A percentile compares a stretch with the other conserved stretches of the same genome.
Conservation (phyloP, 30 jellyfish, hydroid and myxozoan species). For the Catostylus mosaicus region DNA sequence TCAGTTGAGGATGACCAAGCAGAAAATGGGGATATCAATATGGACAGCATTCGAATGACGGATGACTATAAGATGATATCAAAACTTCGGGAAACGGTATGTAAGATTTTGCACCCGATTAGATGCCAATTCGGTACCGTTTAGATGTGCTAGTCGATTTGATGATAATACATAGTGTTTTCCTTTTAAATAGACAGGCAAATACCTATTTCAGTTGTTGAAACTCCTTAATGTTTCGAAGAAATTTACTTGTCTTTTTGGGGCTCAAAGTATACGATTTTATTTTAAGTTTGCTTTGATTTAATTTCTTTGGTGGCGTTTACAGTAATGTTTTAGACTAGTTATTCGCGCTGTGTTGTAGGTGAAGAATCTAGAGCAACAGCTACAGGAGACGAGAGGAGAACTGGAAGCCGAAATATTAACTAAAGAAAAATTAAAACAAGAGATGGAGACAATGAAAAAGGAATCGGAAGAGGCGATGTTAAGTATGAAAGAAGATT, state of each 20-base stretch:
- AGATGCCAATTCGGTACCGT: too few relatives aligned
- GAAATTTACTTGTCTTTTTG: too few relatives aligned
- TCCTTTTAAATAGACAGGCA: too few relatives aligned
- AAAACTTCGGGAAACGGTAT: slow-evolving; percentile 70
- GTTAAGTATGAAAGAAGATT: slow-evolving; percentile 64
- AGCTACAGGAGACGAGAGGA: slow-evolving; percentile 67
- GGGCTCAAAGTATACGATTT: too few relatives aligned
- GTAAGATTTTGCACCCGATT: too few relatives aligned
- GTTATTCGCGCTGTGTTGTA: not conserved
- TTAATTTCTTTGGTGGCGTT: too few relatives aligned
- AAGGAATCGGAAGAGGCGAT: slow-evolving; percentile 76
- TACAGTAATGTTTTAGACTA: too few relatives aligned
- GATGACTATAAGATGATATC: slow-evolving; percentile 91
- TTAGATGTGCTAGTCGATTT: too few relatives aligned
- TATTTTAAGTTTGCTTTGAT: too few relatives aligned
- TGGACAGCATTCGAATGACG: slow-evolving; percentile 88
- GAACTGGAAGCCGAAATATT: slow-evolving; percentile 81
- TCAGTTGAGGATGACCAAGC: slow-evolving; percentile 38
- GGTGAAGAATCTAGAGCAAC: slow-evolving; percentile 63
- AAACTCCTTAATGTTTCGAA: too few relatives aligned
- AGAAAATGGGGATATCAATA: slow-evolving; percentile 66
- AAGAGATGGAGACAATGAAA: slow-evolving; percentile 46
- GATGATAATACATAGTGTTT: too few relatives aligned
- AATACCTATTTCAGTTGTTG: too few relatives aligned
- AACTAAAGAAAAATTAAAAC: slow-evolving; percentile 58